Conservation (phyloP, 2,797 vertebrate species). For the Macroramphosus scolopax region DNA sequence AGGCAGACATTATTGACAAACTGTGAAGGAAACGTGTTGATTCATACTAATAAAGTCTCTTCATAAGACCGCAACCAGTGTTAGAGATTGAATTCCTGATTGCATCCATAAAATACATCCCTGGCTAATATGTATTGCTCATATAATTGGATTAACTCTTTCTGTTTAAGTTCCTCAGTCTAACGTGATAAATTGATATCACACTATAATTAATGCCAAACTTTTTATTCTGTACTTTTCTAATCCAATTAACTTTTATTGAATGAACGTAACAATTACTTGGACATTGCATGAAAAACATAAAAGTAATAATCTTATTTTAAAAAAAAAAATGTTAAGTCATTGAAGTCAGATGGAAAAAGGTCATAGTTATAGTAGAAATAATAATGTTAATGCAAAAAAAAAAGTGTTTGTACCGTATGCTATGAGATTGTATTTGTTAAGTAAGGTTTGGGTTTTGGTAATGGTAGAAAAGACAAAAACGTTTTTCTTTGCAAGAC, state of each 20-base stretch:
- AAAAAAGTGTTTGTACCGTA: too few relatives aligned
- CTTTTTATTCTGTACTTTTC: neutral
- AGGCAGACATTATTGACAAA: slow-evolving; percentile 1
- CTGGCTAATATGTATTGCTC: slow-evolving; percentile 21
- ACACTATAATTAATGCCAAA: too few relatives aligned
- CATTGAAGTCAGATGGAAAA: neutral
- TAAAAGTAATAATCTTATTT: neutral
- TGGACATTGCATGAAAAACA: neutral
- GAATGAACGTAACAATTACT: slow-evolving; percentile 3
- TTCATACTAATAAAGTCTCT: neutral
- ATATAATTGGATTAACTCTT: neutral
- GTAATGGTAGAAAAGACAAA: neutral
- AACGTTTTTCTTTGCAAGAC: slow-evolving; percentile 7
- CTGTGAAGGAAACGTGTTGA: neutral
- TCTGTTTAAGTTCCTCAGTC: slow-evolving; percentile 5
- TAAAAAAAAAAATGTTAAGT: neutral
- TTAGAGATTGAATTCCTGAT: too few relatives aligned
- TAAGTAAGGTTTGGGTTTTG: slow-evolving; percentile 2
- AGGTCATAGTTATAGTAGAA: too few relatives aligned
- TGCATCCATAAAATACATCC: slow-evolving; percentile 7
- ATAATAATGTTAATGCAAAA: too few relatives aligned
- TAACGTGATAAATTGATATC: too few relatives aligned
- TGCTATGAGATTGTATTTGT: too few relatives aligned
- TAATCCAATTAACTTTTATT: slow-evolving; percentile 4
- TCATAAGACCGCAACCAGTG: neutral